Evolutionary conservation across 2,797 vertebrate genomes (phyloP).

Genomic region (Muscicapa comitata): DNA sequence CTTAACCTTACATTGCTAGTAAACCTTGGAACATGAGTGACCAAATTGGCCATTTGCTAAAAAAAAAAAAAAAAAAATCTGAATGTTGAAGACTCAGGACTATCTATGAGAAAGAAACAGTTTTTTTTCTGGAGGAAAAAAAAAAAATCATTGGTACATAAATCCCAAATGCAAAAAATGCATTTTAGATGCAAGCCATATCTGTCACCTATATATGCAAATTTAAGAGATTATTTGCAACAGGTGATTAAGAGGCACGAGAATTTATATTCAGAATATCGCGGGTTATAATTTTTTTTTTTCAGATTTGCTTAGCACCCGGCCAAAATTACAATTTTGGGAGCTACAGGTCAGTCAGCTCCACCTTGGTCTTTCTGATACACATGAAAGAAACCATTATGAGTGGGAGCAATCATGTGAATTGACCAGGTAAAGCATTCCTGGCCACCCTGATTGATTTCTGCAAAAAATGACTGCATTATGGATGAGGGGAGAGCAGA

Average conservation of each 20-base stretch:
- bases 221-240: neutral
- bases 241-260: neutral
- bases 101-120: fast-evolving
- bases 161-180: neutral
- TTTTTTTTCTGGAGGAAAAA: neutral
- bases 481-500: neutral
- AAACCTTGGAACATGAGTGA: neutral
- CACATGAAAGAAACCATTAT: neutral
- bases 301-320: neutral
- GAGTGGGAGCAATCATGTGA: neutral
- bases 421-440: neutral
- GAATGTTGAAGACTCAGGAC: neutral
- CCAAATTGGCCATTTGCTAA: neutral
- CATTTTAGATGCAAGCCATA: neutral
- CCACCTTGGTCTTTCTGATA: neutral
- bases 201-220: fast-evolving
- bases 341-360: neutral
- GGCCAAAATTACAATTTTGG: neutral
- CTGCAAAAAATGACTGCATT: neutral
- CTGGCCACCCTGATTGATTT: neutral
- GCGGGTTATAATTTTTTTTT: fast-evolving
- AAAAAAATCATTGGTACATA: neutral
- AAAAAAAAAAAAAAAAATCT: fast-evolving
- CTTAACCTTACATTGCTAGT: neutral
- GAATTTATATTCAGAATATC: neutral